phyloP scores from a whole-genome alignment of 1,140 invertebrate species.

The Metaphire vulgaris region DNA sequence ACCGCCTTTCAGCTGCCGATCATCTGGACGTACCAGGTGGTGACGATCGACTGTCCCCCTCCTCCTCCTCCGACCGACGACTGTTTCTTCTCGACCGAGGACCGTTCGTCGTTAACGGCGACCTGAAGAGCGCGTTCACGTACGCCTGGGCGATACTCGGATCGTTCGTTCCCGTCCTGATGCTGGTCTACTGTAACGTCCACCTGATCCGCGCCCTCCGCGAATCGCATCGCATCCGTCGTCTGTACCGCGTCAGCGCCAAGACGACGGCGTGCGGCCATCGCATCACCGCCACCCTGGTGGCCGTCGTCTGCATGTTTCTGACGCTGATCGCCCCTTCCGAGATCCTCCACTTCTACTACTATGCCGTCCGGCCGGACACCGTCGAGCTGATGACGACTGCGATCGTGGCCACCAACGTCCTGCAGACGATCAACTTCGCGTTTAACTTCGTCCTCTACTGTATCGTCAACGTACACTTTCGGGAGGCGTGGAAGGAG shows the following conservation, averaged over 20 bases:
- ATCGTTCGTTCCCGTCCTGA: slow-evolving; percentile 19
- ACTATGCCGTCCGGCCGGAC: not conserved
- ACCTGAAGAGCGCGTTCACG: slow-evolving; percentile 5
- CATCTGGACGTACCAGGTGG: slow-evolving; percentile 5
- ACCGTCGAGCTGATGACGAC: not conserved
- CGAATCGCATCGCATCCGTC: slow-evolving; percentile 8
- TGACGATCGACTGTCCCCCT: not conserved
- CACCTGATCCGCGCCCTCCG: slow-evolving; percentile 20
- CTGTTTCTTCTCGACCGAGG: slow-evolving; percentile 15
- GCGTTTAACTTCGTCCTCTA: slow-evolving; percentile 20
- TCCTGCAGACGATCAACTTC: slow-evolving; percentile 27
- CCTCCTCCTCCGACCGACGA: too few species aligned
- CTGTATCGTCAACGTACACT: slow-evolving; percentile 12
- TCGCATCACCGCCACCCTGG: slow-evolving; percentile 18
- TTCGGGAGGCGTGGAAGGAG: slow-evolving; percentile 6
- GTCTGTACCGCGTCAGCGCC: slow-evolving; percentile 4
- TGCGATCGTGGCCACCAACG: slow-evolving; percentile 13
- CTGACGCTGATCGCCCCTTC: slow-evolving; percentile 21
- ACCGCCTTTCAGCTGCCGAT: slow-evolving; percentile 14
- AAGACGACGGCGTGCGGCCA: not conserved
- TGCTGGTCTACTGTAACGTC: slow-evolving; percentile 24
- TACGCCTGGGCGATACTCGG: slow-evolving; percentile 17
- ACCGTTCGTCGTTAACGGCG: slow-evolving; percentile 9
- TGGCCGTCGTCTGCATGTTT: slow-evolving; percentile 19
- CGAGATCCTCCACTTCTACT: slow-evolving; percentile 12